Evolutionary conservation across 2,113 vertebrate species (phyloP), one percentile per base, ranked within the genome.

Genomic region (Equus przewalskii): DNA sequence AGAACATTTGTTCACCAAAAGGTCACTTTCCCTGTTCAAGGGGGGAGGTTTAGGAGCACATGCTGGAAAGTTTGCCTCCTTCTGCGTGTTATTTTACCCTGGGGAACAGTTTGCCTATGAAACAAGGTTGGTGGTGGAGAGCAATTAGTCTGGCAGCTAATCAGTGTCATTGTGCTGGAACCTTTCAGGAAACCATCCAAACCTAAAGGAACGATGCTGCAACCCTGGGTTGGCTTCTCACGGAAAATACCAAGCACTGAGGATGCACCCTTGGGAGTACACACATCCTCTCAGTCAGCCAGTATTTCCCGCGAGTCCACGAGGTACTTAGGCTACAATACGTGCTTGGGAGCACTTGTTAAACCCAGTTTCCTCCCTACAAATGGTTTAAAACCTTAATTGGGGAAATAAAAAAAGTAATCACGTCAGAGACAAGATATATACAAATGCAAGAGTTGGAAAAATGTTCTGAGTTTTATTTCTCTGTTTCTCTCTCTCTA

Each of bases 1-100:
- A 98, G 98, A 98, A 98, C 97, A 97, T 98, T 99, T 99, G 98
- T 98, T 98, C 98, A 97, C 97, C 93, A 91, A 96, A 97, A 98
- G 97, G 98, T 98, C 98, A 97, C 51, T 98, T 81, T 98, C 94
- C 85, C 65, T 69, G 84, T 75, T 94, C 78, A 41, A 36, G 85
- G 60, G 96, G 92, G 87, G 87, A 94, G 89, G 96, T 91, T 97
- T 97, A 97, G 96, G 97, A 97, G 90, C 98, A 98, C 91, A 86
- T 93, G 97, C 73, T 98, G 98, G 98, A 98, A 98, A 98, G 60
- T 97, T 89, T 97, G 49, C 96, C 94, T 98, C 96, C 90, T 96
- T 76, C 13, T 96, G 96, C 62, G 0, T 95, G 93, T 98, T 98
- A 98, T 98, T 98, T 98, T 97, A 98, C 98, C 97, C 98, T 85